These are phyloP conservation scores for Stichodactyla helianthus DNA, from an alignment of 64 coral and sea anemone species.

Conservation along the genomic window DNA sequence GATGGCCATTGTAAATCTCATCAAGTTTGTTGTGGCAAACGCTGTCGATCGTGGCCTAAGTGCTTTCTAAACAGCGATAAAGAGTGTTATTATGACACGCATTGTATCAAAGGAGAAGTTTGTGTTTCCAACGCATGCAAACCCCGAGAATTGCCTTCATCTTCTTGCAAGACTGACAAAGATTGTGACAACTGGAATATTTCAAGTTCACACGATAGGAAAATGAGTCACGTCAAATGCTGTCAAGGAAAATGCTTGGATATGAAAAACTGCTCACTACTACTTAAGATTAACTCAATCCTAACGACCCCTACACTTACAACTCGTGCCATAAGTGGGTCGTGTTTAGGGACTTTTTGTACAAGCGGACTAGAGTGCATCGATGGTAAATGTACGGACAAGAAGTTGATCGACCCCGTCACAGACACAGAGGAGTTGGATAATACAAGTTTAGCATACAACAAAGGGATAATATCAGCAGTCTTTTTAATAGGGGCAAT, in stretches of 20 bases:
- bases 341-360: neutral
- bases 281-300: conserved; percentile 15
- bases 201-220: neutral
- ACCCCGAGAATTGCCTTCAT: neutral
- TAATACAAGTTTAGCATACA: neutral
- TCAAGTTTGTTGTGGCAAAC: conserved; percentile 24
- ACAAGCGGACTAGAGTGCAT: neutral
- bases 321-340: neutral
- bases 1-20: conserved; percentile 15
- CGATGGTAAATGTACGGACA: neutral
- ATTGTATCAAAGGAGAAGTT: conserved; percentile 2
- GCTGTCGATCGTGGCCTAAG: conserved; percentile 17
- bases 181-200: neutral
- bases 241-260: conserved; percentile 1
- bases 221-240: neutral
- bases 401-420: neutral
- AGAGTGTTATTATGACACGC: conserved; percentile 28
- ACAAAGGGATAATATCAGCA: conserved; percentile 40
- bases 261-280: neutral
- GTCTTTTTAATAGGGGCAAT: conserved; percentile 35
- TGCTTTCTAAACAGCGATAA: conserved; percentile 28
- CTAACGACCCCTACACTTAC: neutral
- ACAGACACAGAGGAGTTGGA: neutral
- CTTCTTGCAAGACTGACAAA: neutral
- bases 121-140: conserved; percentile 11